Conservation (phyloP, 2,888 invertebrate genomes). For the Nezara viridula region DNA sequence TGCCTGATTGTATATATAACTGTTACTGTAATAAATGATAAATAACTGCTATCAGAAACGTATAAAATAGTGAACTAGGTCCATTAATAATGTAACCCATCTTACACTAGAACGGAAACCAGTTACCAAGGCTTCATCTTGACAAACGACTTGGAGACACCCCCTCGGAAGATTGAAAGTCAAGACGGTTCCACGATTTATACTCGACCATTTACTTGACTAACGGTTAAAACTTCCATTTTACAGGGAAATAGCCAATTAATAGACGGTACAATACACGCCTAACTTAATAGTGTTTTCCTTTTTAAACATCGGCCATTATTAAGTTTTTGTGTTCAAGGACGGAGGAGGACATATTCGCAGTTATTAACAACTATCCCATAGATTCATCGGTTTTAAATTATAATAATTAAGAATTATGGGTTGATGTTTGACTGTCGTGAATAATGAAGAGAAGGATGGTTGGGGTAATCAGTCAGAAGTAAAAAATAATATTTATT, state of each 20-base stretch:
- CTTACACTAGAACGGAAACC: conserved; percentile 23
- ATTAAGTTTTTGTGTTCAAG: neutral
- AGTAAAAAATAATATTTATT: too few species aligned
- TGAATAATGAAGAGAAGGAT: too few species aligned
- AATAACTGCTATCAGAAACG: neutral
- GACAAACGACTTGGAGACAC: conserved; percentile 29
- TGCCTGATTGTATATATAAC: too few species aligned
- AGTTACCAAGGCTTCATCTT: conserved; percentile 28
- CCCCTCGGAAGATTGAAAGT: conserved; percentile 7
- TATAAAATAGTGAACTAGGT: neutral
- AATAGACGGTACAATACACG: neutral
- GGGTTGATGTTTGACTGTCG: too few species aligned
- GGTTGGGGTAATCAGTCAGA: too few species aligned
- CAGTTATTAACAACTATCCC: too few species aligned
- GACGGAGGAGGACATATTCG: too few species aligned
- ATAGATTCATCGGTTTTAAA: too few species aligned
- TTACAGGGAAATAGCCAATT: conserved; percentile 1
- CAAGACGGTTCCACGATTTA: neutral
- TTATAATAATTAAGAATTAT: too few species aligned
- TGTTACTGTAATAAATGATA: too few species aligned
- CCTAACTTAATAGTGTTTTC: neutral
- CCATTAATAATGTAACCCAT: conserved; percentile 15
- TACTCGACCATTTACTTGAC: conserved; percentile 8
- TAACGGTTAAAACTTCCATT: neutral
- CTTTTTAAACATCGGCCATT: neutral